phyloP scores from a whole-genome alignment of 1,140 invertebrate genomes.

The Homalodisca vitripennis region DNA sequence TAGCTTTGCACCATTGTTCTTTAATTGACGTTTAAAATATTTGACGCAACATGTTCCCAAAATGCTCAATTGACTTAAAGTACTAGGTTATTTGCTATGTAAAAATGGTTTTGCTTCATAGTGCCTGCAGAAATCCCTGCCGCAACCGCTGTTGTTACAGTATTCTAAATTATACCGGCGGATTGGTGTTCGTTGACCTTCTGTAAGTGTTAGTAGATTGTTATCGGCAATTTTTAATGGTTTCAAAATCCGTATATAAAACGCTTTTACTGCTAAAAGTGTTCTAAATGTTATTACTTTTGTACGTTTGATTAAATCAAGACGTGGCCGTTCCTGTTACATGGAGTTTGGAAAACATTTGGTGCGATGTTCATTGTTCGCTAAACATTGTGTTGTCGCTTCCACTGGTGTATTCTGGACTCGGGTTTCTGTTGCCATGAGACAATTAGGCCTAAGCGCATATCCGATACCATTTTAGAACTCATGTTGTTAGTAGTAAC shows the following conservation, averaged over 20 bases:
- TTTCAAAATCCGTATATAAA: no score
- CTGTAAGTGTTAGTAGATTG: not conserved
- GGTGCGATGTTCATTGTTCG: not conserved
- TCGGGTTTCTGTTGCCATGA: not conserved
- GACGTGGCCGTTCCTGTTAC: not conserved
- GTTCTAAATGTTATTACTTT: slow-evolving; percentile 9
- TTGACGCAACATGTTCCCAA: no score
- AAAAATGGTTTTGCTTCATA: slow-evolving; percentile 9
- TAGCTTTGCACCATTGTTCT: no score
- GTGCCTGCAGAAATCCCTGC: slow-evolving; percentile 5
- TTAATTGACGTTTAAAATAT: no score
- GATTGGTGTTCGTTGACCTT: no score
- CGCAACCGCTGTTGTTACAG: no score
- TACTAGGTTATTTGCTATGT: not conserved
- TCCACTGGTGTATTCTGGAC: not conserved
- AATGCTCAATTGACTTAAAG: slow-evolving; percentile 1
- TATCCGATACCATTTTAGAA: slow-evolving; percentile 1
- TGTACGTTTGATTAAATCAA: not conserved
- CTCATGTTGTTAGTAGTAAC: slow-evolving; percentile 16
- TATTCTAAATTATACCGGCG: no score
- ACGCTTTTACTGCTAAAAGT: slow-evolving; percentile 1
- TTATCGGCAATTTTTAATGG: not conserved
- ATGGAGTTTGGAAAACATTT: not conserved
- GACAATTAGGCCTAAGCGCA: slow-evolving; percentile 23
- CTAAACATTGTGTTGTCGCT: not conserved